Evolutionary conservation across 1,140 invertebrate species (phyloP), one percentile per base, ranked within the genome.

Genomic region (Artemia franciscana): DNA sequence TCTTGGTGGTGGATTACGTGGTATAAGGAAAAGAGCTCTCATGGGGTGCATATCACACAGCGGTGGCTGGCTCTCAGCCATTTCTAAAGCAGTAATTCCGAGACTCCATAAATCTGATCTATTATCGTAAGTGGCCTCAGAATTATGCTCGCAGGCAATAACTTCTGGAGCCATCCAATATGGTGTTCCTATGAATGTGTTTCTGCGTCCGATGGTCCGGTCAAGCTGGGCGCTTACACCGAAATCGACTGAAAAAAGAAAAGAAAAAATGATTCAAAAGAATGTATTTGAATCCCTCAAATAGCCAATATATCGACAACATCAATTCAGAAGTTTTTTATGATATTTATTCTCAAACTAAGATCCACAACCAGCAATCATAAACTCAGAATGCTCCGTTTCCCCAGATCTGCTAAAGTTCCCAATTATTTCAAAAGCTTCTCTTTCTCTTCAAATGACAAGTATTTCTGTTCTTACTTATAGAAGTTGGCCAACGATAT

Each of bases 101-200:
- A 98, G 79, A 58, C 91, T 96, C 95, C 95, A 98, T 58, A 98
- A 78, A 77, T 98, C 95, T 73, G 89, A 94, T 73, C 95, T 83
- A 77, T 98, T 98, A 74, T 99, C 96, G 73, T 99, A 99, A 39
- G 96, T 99, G 26, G 95, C 95, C 73, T 98, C 94, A 57, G 94
- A 91, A 78, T 99, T 98, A 76, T 98, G 94, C 78, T 99, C 96
- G 76, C 96, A 99, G 60, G 94, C 95, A 73, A 99, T 99, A n/a
- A 99, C 96, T 79, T 85, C 86, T 27, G 86, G 85, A 21, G 86
- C 88, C 87, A 91, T 94, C 93, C 93, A 98, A 74, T 98, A 98
- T 25, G 94, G 93, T 27, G 94, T 98, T 63, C 96, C 96, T 73
- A 99, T 99, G 72, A 99, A 99, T 60, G 96, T 99, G 73, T 99